These are phyloP conservation scores for Apotomis capreana DNA, from an alignment of 2,888 invertebrate genomes.

Conservation along the genomic window DNA sequence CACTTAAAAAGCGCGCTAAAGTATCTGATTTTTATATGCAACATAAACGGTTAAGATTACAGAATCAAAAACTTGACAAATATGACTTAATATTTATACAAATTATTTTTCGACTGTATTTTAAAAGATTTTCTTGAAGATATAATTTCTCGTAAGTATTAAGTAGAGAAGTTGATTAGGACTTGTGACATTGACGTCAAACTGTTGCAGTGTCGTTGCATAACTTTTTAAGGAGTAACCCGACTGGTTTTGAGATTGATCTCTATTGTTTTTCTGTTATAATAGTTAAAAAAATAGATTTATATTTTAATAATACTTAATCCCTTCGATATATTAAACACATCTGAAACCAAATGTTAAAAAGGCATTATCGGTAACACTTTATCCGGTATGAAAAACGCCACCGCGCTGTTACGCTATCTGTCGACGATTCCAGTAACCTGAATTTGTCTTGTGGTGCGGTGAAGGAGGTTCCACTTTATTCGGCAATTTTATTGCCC, in stretches of 20 bases:
- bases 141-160: background rate
- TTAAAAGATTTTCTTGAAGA: background rate
- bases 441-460: conserved; percentile 75
- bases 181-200: conserved; percentile 42
- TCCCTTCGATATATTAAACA: background rate
- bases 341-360: background rate
- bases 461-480: conserved; percentile 61
- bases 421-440: conserved; percentile 58
- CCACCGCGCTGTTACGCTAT: conserved; percentile 57
- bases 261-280: background rate
- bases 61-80: background rate
- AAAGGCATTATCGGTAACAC: conserved; percentile 59
- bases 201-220: conserved; percentile 24
- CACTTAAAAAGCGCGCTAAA: background rate
- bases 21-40: background rate
- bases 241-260: background rate
- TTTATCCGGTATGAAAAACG: conserved; percentile 60
- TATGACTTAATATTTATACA: background rate
- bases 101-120: background rate
- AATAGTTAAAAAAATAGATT: conserved; percentile 3
- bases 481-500: conserved; percentile 63
- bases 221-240: background rate
- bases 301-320: background rate
- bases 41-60: background rate
- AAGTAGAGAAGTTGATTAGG: conserved; percentile 10